Conservation (phyloP, 2,888 invertebrate species). For the Xestobium rufovillosum region DNA sequence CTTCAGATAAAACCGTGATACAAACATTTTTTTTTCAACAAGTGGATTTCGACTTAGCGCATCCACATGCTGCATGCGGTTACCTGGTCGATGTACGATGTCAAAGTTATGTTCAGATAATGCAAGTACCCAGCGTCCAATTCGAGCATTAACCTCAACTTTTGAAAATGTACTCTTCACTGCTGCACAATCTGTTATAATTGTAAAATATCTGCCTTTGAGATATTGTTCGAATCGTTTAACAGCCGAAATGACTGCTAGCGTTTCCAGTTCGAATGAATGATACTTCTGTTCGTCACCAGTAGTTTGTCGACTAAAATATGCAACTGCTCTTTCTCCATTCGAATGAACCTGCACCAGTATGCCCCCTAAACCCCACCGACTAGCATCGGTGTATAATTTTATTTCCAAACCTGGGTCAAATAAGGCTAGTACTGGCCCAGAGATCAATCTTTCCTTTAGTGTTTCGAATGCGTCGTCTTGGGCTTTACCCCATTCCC, state of each 20-base stretch:
- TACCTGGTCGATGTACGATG: constrained; percentile 6
- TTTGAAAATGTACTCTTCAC: constrained; percentile 14
- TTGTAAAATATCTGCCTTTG: constrained; percentile 11
- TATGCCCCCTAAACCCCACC: constrained; percentile 13
- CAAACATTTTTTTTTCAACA: neutral
- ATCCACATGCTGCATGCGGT: constrained; percentile 14
- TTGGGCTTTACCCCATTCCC: constrained; percentile 14
- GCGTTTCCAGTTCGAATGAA: constrained; percentile 20
- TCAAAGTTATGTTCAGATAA: constrained; percentile 9
- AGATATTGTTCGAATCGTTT: constrained; percentile 15
- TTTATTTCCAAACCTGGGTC: constrained; percentile 12
- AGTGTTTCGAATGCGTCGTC: constrained; percentile 12
- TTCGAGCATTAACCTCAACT: constrained; percentile 12
- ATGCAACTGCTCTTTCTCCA: constrained; percentile 24
- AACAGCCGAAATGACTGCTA: constrained; percentile 15
- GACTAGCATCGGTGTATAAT: constrained; percentile 17
- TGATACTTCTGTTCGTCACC: constrained; percentile 20
- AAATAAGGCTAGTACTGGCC: constrained; percentile 12
- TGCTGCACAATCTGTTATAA: constrained; percentile 19
- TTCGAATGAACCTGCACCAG: constrained; percentile 14
- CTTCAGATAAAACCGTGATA: constrained; percentile 7
- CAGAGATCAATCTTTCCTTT: constrained; percentile 5
- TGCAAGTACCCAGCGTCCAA: constrained; percentile 15
- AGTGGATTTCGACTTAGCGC: constrained; percentile 14
- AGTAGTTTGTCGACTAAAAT: constrained; percentile 28